A percentile compares a stretch with the other conserved stretches of the same genome.
Evolutionary conservation across 2,888 invertebrate species (phyloP).

Genomic region (Sphaerophoria taeniata): DNA sequence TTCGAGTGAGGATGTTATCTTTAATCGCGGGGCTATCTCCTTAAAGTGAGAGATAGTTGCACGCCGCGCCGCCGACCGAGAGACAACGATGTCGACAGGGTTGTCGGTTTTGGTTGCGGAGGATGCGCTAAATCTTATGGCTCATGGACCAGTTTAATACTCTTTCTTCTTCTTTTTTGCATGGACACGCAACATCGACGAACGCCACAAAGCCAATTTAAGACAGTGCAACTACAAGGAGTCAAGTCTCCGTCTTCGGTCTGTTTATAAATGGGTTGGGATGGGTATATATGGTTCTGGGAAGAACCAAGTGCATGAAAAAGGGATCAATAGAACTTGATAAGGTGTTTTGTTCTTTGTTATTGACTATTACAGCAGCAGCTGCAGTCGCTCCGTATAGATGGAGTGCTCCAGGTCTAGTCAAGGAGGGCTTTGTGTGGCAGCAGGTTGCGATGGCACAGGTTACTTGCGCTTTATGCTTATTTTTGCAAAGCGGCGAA

Average conservation of each 20-base stretch:
- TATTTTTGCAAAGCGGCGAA: no score
- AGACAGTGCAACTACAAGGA: conserved; percentile 37
- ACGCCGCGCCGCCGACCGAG: background rate
- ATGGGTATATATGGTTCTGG: conserved; percentile 26
- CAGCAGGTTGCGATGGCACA: conserved; percentile 57
- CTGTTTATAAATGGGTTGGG: background rate
- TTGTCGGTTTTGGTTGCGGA: conserved; percentile 28
- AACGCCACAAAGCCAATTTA: conserved; percentile 54
- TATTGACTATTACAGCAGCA: conserved; percentile 42
- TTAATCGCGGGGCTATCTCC: conserved; percentile 67
- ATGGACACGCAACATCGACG: conserved; percentile 50
- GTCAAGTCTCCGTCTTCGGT: conserved; percentile 25
- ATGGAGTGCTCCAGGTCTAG: background rate
- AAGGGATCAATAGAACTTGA: conserved; percentile 69
- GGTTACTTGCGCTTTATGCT: conserved; percentile 47
- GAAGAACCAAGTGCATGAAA: conserved; percentile 67
- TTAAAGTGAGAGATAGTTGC: conserved; percentile 69
- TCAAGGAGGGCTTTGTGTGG: background rate
- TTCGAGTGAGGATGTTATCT: conserved; percentile 73
- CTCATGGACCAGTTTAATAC: conserved; percentile 51
- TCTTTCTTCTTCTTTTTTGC: conserved; percentile 5
- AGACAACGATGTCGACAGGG: conserved; percentile 58
- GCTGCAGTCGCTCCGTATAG: background rate
- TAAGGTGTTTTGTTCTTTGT: conserved; percentile 68
- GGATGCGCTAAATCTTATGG: conserved; percentile 37